Base-by-base conservation (phyloP, 2,888 invertebrate genomes). In the Leptinotarsa tumamoca region DNA sequence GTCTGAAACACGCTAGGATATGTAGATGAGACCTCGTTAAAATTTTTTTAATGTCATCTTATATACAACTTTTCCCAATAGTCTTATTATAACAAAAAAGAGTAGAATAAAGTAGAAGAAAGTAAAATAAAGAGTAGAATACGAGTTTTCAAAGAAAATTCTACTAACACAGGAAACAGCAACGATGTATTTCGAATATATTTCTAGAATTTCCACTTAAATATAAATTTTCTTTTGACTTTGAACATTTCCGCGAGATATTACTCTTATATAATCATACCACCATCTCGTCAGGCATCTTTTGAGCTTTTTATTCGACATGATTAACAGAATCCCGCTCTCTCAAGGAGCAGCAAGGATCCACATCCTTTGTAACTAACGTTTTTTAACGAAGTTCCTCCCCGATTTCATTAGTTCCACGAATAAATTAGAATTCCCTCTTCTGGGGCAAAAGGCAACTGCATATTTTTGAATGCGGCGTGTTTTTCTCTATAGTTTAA, bases 351-450 rank as follows among this genome's bases (percentile, higher is more conserved):
- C 23, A 21, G 4, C 18, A 5, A 33, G 33, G 1, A 63, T 63
- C 43, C 17, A n/a, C 43, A 15, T 63, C 63, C 63, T 63, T 63
- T 27, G 27, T 33, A 63, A 33, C 17, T 17, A 43, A 63, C 43
- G n/a, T 63, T 63, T 63, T 33, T 43, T 15, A 63, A 63, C 63
- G 4, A 43, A 43, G n/a, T 63, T 63, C 27, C 33, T 63, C n/a
- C 7, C n/a, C n/a, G 33, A 63, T 63, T 63, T 27, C 27, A 33
- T 43, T 17, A 5, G 33, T 43, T 27, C 33, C 33, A 17, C 15
- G 18, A 27, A 63, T 43, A 63, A 63, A 43, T 63, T 18, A 63
- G 63, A 33, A 33, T 63, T n/a, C 33, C 18, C 43, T 27, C 27
- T 21, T 15, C 27, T n/a, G 63, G 18, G n/a, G 63, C 43, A 43